These are phyloP conservation scores for Gallinago paraguaiae DNA, from an alignment of 2,113 vertebrate species.

Conservation along the genomic window DNA sequence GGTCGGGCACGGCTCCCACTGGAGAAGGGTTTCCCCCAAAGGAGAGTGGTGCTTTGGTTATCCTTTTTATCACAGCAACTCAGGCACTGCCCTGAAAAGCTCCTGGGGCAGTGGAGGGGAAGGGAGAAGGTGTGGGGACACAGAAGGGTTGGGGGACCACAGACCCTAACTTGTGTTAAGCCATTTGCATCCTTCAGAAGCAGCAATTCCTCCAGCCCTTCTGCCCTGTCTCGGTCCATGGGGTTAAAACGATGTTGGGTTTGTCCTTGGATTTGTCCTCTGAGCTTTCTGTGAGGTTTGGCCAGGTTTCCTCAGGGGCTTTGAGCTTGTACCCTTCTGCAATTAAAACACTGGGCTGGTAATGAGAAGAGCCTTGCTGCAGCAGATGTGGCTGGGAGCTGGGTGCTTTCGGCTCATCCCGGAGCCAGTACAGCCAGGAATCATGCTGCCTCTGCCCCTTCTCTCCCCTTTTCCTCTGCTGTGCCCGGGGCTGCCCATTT, in stretches of 20 bases:
- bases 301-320: not conserved
- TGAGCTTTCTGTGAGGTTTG: not conserved
- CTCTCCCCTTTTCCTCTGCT: not conserved
- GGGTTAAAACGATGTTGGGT: not conserved
- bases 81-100: not conserved
- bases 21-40: not conserved
- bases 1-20: not conserved
- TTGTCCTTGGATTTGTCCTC: constrained; percentile 18
- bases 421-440: not conserved
- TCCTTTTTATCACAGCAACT: not conserved
- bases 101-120: not conserved
- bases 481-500: not conserved
- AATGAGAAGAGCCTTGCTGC: not conserved
- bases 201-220: not conserved
- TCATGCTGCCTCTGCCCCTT: rapidly evolving
- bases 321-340: not conserved
- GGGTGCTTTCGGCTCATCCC: not conserved
- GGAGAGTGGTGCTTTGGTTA: rapidly evolving
- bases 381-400: not conserved
- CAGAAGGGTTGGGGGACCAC: no score
- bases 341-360: not conserved
- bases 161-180: not conserved
- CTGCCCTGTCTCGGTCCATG: not conserved
- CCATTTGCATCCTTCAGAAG: not conserved
- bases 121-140: not conserved